Percentiles rank a stretch among this genome's conserved stretches.
These are phyloP conservation scores for Typhlichthys eigenmanni DNA, from an alignment of 2,797 vertebrate genomes.

Conservation along the genomic window DNA sequence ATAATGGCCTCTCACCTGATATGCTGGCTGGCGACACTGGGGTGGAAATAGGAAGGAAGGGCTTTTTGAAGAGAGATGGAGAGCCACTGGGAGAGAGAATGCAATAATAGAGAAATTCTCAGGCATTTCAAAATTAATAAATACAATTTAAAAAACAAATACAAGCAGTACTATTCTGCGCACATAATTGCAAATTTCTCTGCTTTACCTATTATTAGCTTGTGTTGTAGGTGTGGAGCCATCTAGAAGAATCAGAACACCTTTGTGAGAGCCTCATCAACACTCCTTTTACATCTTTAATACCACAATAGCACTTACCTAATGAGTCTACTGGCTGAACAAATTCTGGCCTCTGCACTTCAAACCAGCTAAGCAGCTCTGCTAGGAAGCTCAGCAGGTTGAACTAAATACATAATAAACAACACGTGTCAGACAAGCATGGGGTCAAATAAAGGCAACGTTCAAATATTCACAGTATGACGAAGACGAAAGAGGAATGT, in stretches of 20 bases:
- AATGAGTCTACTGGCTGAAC: slow-evolving; percentile 78
- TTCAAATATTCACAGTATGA: background rate
- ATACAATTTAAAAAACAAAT: background rate
- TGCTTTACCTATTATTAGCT: slow-evolving; percentile 59
- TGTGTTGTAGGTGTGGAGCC: slow-evolving; percentile 53
- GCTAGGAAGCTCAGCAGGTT: slow-evolving; percentile 86
- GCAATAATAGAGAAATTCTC: background rate
- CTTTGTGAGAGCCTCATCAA: slow-evolving; percentile 1
- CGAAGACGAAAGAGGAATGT: too few relatives aligned
- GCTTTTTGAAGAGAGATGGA: slow-evolving; percentile 86
- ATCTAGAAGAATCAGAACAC: slow-evolving; percentile 53
- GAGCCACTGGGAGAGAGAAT: slow-evolving; percentile 68
- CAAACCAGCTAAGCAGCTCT: slow-evolving; percentile 88
- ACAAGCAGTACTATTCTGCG: slow-evolving; percentile 6
- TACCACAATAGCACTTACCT: slow-evolving; percentile 53
- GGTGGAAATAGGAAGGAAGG: slow-evolving; percentile 85
- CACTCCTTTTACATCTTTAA: background rate
- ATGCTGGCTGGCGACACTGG: slow-evolving; percentile 68
- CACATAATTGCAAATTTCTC: slow-evolving; percentile 8
- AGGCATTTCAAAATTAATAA: slow-evolving; percentile 11
- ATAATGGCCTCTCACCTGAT: slow-evolving; percentile 75
- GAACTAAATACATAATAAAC: slow-evolving; percentile 63
- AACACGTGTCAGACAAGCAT: slow-evolving; percentile 3
- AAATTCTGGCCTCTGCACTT: slow-evolving; percentile 86
- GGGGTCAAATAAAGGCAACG: background rate